Conservation (phyloP, 1,140 invertebrate species). For the Physella acuta region DNA sequence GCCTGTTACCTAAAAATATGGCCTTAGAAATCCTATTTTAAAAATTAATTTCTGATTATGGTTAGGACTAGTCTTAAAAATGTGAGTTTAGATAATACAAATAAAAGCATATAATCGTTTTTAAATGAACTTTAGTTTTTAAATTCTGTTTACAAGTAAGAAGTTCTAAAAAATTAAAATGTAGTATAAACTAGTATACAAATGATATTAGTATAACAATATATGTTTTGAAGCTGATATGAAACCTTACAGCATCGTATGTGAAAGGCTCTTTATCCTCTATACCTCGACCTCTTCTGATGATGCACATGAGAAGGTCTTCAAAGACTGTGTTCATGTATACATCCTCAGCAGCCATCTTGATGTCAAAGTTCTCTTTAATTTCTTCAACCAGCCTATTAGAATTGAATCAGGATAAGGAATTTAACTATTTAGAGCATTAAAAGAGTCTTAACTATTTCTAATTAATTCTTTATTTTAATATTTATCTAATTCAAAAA, state of each 20-base stretch:
- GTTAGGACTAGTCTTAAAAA: not conserved
- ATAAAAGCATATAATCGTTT: not conserved
- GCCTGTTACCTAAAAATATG: too few relatives aligned
- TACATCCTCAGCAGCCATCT: conserved; percentile 84
- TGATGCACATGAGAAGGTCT: conserved; percentile 74
- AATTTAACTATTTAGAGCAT: too few relatives aligned
- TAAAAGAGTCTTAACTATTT: too few relatives aligned
- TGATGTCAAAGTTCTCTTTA: conserved; percentile 76
- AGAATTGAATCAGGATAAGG: not conserved
- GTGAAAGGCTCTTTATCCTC: conserved; percentile 62
- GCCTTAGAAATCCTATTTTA: too few relatives aligned
- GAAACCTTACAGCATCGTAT: conserved; percentile 71
- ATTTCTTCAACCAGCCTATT: conserved; percentile 85
- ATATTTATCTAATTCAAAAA: too few relatives aligned
- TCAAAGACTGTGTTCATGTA: conserved; percentile 89
- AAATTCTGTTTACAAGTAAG: not conserved
- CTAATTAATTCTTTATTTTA: too few relatives aligned
- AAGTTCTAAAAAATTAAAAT: not conserved
- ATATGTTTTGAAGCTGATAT: not conserved
- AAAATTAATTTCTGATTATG: too few relatives aligned
- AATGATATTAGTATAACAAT: not conserved
- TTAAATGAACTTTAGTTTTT: too few relatives aligned
- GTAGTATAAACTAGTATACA: not conserved
- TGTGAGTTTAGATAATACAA: not conserved
- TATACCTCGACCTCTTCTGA: conserved; percentile 70